Percentiles rank a stretch among this genome's conserved stretches.
These are phyloP conservation scores for Syngnathus acus DNA, from an alignment of 2,797 vertebrate genomes.

Conservation along the genomic window DNA sequence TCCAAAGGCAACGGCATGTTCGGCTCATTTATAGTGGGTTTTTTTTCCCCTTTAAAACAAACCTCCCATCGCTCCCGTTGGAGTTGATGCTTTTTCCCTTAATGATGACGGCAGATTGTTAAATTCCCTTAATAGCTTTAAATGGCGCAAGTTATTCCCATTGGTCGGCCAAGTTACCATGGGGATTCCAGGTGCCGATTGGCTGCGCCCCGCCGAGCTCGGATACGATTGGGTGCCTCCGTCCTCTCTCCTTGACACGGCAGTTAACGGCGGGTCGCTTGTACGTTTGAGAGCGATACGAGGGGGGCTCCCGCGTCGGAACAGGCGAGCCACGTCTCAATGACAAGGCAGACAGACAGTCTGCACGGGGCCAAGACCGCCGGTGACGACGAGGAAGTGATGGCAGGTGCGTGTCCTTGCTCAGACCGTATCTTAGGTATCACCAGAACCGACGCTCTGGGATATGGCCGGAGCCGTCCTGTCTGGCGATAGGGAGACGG, in stretches of 20 bases:
- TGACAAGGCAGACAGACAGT: constrained; percentile 57
- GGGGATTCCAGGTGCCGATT: constrained; percentile 57
- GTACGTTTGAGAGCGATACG: constrained; percentile 52
- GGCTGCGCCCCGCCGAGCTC: constrained; percentile 28
- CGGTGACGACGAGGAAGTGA: constrained; percentile 23
- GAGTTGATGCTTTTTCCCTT: constrained; percentile 46
- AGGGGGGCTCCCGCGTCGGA: constrained; percentile 35
- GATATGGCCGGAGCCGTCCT: constrained; percentile 56
- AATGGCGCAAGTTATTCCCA: constrained; percentile 40
- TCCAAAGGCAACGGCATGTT: constrained; percentile 16
- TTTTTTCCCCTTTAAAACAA: constrained; percentile 31
- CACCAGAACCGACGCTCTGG: constrained; percentile 53
- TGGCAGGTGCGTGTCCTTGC: constrained; percentile 41
- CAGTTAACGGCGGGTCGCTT: constrained; percentile 60
- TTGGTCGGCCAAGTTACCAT: constrained; percentile 64
- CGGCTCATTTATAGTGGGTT: constrained; percentile 14
- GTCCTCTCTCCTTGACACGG: constrained; percentile 64
- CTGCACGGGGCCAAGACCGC: constrained; percentile 12
- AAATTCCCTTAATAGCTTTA: constrained; percentile 46
- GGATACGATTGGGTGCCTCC: constrained; percentile 57
- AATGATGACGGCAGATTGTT: constrained; percentile 64
- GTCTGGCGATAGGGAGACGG: constrained; percentile 52
- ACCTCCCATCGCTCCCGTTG: constrained; percentile 16
- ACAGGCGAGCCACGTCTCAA: constrained; percentile 61
- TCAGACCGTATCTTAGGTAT: constrained; percentile 56